Conservation (phyloP, 2,797 vertebrate genomes). For the Prunella strophiata region DNA sequence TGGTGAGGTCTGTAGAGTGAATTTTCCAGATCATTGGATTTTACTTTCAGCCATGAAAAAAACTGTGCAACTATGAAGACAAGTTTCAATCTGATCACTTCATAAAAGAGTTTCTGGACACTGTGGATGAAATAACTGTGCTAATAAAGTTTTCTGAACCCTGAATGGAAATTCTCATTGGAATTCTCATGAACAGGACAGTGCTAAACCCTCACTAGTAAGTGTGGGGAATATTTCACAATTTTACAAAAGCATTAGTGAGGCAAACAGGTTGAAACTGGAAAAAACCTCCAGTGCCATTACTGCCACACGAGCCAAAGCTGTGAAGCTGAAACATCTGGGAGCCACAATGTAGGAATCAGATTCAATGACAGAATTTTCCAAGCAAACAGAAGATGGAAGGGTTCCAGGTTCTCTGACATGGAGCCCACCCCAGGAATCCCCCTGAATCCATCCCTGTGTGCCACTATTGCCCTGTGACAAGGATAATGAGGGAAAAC, state of each 20-base stretch:
- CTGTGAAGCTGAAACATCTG: neutral
- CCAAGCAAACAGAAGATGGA: neutral
- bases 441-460: neutral
- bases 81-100: neutral
- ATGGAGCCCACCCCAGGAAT: neutral
- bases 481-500: neutral
- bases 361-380: neutral
- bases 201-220: neutral
- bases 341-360: neutral
- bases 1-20: neutral
- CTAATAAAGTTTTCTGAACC: neutral
- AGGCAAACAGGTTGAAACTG: neutral
- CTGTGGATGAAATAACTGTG: neutral
- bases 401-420: neutral
- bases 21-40: neutral
- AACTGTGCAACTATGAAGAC: neutral
- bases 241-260: neutral
- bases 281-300: neutral
- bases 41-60: neutral
- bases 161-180: neutral
- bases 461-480: rapidly evolving
- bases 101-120: neutral
- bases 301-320: neutral
- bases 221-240: neutral
- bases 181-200: neutral